Conservation (phyloP, 2,888 invertebrate species). For the Hedychridium roseum region DNA sequence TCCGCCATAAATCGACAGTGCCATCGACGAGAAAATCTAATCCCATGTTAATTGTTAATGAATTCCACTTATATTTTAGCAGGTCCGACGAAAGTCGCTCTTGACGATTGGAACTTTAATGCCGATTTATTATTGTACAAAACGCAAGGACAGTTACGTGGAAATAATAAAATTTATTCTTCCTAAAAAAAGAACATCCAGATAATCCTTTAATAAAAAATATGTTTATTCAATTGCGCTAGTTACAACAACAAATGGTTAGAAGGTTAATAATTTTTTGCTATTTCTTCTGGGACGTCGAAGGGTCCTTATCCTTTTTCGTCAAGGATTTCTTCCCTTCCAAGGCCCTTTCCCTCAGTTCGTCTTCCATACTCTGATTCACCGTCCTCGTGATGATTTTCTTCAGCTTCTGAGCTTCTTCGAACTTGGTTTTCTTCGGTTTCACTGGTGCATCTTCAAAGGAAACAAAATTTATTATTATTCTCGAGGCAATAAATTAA, state of each 20-base stretch:
- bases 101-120: no score
- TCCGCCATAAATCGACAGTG: no score
- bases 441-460: slow-evolving; percentile 71
- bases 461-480: slow-evolving; percentile 2
- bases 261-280: no score
- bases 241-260: no score
- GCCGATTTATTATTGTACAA: no score
- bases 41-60: no score
- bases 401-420: slow-evolving; percentile 72
- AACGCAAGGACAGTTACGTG: no score
- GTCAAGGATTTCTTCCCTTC: slow-evolving; percentile 66
- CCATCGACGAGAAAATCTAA: no score
- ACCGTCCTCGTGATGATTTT: slow-evolving; percentile 74
- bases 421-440: slow-evolving; percentile 70
- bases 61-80: no score
- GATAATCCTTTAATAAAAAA: slow-evolving; percentile 8
- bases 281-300: slow-evolving; percentile 22
- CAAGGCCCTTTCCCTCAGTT: slow-evolving; percentile 69
- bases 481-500: no score
- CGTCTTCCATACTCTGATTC: slow-evolving; percentile 74
- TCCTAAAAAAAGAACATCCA: slow-evolving; percentile 10
- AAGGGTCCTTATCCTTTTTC: slow-evolving; percentile 62
- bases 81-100: no score
- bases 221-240: slow-evolving; percentile 2
- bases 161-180: slow-evolving; percentile 12